Conservation (phyloP, 2,113 vertebrate species). For the Copsychus sechellarum region DNA sequence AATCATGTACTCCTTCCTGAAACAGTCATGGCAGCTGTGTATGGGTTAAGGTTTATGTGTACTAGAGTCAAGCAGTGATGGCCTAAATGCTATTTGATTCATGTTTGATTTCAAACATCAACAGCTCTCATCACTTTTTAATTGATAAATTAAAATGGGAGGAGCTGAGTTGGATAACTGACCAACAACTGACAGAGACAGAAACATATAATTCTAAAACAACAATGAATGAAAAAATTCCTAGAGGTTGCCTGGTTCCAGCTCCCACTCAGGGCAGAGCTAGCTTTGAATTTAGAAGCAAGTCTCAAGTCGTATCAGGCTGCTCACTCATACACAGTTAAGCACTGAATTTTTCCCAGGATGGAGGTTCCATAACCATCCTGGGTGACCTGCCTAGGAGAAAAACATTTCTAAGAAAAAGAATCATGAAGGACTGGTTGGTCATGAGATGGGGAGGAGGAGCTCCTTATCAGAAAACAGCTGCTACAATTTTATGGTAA, state of each 20-base stretch:
- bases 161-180: background rate
- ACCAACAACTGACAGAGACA: background rate
- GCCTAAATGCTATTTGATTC: background rate
- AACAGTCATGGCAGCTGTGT: background rate
- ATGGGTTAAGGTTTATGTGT: background rate
- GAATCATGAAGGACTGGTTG: background rate
- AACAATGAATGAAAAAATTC: background rate
- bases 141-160: background rate
- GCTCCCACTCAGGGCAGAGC: background rate
- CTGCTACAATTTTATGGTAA: background rate
- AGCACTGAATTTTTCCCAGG: background rate
- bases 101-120: background rate
- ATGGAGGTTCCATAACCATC: fast-evolving
- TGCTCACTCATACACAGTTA: background rate
- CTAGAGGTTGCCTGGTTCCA: background rate
- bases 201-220: background rate
- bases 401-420: background rate
- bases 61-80: background rate
- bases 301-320: fast-evolving
- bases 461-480: background rate
- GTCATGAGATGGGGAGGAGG: background rate
- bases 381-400: background rate
- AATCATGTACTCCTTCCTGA: background rate
- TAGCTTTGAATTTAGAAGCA: background rate
- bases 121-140: background rate